phyloP scores from a whole-genome alignment of 2,797 vertebrate species.

The Ctenopoma multispine region DNA sequence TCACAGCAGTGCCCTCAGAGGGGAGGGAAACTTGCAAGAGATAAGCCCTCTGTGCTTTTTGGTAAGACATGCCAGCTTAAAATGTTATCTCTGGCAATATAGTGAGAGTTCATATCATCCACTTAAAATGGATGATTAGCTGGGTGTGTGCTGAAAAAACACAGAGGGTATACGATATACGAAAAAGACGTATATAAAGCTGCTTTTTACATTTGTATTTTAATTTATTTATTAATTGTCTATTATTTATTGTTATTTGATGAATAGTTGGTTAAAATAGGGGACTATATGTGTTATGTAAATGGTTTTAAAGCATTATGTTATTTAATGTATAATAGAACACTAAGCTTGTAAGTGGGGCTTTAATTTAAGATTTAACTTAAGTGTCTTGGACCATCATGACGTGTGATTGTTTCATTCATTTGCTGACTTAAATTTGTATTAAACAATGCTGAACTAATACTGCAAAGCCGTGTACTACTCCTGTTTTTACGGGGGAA shows the following conservation, averaged over 20 bases:
- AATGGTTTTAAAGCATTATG: too few relatives aligned
- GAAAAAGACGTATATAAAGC: background rate
- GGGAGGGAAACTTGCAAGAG: background rate
- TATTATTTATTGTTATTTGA: too few relatives aligned
- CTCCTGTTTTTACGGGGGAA: background rate
- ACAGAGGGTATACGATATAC: background rate
- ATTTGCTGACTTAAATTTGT: background rate
- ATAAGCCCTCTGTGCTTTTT: constrained; percentile 12
- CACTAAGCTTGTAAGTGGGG: too few relatives aligned
- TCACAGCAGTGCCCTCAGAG: constrained; percentile 4
- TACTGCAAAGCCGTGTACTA: background rate
- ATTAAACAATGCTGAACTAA: background rate
- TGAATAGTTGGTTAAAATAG: too few relatives aligned
- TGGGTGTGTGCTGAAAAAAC: background rate
- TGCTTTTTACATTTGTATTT: too few relatives aligned
- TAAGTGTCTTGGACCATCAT: background rate
- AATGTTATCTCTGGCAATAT: constrained; percentile 3
- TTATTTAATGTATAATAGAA: too few relatives aligned
- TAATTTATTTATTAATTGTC: too few relatives aligned
- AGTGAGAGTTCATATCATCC: background rate
- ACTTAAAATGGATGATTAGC: background rate
- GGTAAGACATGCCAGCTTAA: constrained; percentile 6
- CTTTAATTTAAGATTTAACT: too few relatives aligned
- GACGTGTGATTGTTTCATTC: background rate
- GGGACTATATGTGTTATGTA: too few relatives aligned